phyloP scores from a whole-genome alignment of 2,113 vertebrate genomes.

The Phalacrocorax carbo region DNA sequence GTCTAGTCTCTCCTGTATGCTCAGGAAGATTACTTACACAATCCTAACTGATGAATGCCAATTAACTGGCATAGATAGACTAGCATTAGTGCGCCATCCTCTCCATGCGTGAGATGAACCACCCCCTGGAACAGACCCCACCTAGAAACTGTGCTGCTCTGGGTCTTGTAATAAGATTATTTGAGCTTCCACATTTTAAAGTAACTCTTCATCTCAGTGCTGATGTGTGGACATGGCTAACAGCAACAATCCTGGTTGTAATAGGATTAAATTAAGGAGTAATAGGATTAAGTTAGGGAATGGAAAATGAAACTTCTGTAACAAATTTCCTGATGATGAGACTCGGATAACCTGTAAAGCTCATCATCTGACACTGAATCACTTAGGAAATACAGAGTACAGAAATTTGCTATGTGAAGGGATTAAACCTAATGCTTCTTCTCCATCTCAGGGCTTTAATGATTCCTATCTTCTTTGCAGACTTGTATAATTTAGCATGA shows the following conservation, averaged over 20 bases:
- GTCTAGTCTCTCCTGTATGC: not conserved
- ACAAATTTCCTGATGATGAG: not conserved
- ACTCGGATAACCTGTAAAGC: not conserved
- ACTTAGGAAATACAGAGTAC: not conserved
- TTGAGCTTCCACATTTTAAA: not conserved
- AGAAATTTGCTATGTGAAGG: not conserved
- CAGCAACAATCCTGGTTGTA: not conserved
- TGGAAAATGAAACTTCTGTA: not conserved
- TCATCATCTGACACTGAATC: not conserved
- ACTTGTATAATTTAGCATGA: not conserved
- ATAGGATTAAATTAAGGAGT: slow-evolving; percentile 13
- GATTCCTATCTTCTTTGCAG: not conserved
- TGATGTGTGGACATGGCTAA: not conserved
- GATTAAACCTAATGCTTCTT: not conserved
- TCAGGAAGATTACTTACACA: not conserved
- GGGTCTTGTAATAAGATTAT: not conserved
- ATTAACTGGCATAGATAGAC: not conserved
- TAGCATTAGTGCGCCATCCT: not conserved
- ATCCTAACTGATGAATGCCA: not conserved
- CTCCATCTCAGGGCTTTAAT: not conserved
- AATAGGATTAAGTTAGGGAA: slow-evolving; percentile 33
- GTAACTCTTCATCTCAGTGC: not conserved
- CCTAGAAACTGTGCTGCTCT: not conserved
- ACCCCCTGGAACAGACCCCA: not conserved
- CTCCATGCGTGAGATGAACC: not conserved